Evolutionary conservation across 2,113 vertebrate genomes (phyloP).

Genomic region (Synodontis membranacea): DNA sequence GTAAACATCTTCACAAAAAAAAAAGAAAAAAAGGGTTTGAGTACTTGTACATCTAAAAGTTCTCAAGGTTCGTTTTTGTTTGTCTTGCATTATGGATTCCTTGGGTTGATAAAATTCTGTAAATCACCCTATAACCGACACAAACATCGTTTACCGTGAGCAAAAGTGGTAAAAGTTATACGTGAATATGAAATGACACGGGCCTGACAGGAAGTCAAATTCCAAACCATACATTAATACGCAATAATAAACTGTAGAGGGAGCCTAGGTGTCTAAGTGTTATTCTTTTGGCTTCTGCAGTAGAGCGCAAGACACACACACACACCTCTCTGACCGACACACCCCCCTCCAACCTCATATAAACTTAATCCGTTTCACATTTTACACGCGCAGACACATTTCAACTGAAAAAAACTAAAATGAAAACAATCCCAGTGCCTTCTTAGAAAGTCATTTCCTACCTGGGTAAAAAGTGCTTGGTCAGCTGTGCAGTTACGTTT

Average conservation of each 20-base stretch:
- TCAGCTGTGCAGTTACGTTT: no score
- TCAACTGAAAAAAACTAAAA: not conserved
- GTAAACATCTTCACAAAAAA: not conserved
- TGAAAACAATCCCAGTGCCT: not conserved
- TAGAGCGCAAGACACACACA: not conserved
- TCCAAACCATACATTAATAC: not conserved
- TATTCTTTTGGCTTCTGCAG: not conserved
- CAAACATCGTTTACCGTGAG: not conserved
- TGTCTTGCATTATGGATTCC: not conserved
- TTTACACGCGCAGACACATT: not conserved
- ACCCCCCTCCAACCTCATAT: conserved; percentile 14
- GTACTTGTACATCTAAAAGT: not conserved
- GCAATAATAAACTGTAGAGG: not conserved
- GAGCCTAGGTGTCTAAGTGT: not conserved
- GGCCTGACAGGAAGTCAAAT: not conserved
- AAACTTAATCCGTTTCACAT: not conserved
- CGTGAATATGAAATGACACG: not conserved
- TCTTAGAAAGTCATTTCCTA: not conserved
- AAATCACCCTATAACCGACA: not conserved
- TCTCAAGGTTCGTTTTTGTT: not conserved
- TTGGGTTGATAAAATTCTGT: not conserved
- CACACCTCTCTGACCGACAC: conserved; percentile 18
- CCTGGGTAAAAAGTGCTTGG: not conserved
- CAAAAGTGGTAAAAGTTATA: not conserved
- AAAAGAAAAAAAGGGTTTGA: not conserved